Evolutionary conservation across 2,888 invertebrate genomes (phyloP).

Genomic region (Shargacucullia verbasci): DNA sequence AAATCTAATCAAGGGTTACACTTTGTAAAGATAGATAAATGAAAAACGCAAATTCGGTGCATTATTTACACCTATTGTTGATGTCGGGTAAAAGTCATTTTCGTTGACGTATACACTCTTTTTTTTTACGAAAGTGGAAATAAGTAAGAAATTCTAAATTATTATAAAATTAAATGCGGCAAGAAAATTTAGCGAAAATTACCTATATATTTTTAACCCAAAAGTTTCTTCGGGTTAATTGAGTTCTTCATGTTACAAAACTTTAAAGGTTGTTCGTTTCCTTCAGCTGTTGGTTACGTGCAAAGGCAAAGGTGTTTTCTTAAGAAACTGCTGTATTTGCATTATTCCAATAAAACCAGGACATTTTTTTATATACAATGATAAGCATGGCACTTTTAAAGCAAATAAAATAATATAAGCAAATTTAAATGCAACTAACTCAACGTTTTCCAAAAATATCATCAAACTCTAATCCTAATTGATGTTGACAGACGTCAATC

Average conservation of each 20-base stretch:
- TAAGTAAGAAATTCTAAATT: conserved; percentile 40
- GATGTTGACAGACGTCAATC: too few relatives aligned
- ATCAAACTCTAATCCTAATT: too few relatives aligned
- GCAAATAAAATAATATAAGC: too few relatives aligned
- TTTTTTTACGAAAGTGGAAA: conserved; percentile 28
- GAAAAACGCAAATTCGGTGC: conserved; percentile 29
- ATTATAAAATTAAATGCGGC: conserved; percentile 43
- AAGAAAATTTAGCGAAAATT: conserved; percentile 45
- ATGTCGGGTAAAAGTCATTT: not conserved
- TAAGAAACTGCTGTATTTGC: conserved; percentile 4
- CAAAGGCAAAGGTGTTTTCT: conserved; percentile 21
- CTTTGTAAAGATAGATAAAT: conserved; percentile 60
- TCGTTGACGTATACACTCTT: too few relatives aligned
- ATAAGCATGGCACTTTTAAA: too few relatives aligned
- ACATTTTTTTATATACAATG: not conserved
- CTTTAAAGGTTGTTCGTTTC: conserved; percentile 46
- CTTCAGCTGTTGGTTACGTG: conserved; percentile 33
- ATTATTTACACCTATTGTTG: not conserved
- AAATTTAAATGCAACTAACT: too few relatives aligned
- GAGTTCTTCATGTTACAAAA: conserved; percentile 50
- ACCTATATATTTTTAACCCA: conserved; percentile 46
- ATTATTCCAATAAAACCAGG: conserved; percentile 3
- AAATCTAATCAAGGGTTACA: conserved; percentile 74
- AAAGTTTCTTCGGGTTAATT: conserved; percentile 53
- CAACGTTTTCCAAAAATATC: too few relatives aligned